Evolutionary conservation across 2,888 invertebrate species (phyloP), one percentile per base, ranked within the genome.

Genomic region (Drosophila kanekoi): DNA sequence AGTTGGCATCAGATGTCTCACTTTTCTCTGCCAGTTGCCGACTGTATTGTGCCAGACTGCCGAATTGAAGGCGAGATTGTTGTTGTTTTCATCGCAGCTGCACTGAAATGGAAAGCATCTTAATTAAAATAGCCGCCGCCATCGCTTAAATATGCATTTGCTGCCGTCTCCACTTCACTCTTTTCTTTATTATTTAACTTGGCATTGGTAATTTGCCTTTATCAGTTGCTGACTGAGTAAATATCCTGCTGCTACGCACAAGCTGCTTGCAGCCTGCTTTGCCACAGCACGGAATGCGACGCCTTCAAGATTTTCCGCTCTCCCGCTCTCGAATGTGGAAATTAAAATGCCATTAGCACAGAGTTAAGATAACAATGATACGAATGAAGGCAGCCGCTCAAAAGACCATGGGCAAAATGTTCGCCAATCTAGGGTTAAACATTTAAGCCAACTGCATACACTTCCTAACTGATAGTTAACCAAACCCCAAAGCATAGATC

Each of bases 311-410:
- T 58, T 57, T 61, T 68, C 38, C 51, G 44, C 20, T 0, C 20
- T 16, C 37, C n/a, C 57, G 35, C 45, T 52, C 61, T 53, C 18
- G 41, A 37, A 44, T 64, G 32, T 71, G 48, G 77, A 79, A 84
- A 87, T 87, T 87, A 79, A 87, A 83, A 84, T 75, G 53, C 77
- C 81, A 83, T 83, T 83, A 79, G 81, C 75, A 70, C 63, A 43
- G 37, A 58, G 60, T 52, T 60, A 47, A 75, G 81, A 75, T 84
- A 61, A 66, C 70, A 79, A 58, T 52, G 60, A 78, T 78, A 59
- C 40, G 62, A 75, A 37, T 23, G 37, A 52, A 54, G 45, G 16
- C 48, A 57, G 14, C 33, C 41, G 38, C 9, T 45, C 41, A 38
- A 45, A 18, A 61, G 43, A 13, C 32, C 37, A 14, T 33, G 37